Conservation (phyloP, 2,888 invertebrate genomes). For the Dasypogon diadema region DNA sequence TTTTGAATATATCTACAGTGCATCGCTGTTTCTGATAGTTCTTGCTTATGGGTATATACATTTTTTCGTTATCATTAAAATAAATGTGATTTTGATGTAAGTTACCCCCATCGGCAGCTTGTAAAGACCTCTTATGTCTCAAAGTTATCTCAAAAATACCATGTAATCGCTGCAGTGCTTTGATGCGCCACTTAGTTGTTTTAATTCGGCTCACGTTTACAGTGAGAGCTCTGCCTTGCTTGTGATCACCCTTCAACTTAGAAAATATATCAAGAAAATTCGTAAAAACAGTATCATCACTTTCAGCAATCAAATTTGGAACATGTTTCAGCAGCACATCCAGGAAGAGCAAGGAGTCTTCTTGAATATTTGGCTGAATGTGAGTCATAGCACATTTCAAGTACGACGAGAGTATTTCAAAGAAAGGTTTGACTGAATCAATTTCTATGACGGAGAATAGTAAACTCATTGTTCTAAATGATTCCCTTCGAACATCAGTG, state of each 20-base stretch:
- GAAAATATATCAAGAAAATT: constrained; percentile 90
- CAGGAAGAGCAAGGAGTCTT: constrained; percentile 83
- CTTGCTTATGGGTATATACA: constrained; percentile 53
- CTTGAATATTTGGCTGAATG: constrained; percentile 82
- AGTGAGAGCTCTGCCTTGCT: constrained; percentile 76
- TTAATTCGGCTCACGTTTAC: constrained; percentile 79
- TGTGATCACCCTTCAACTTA: constrained; percentile 74
- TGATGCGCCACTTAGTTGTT: constrained; percentile 83
- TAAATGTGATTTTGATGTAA: constrained; percentile 60
- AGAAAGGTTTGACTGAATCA: constrained; percentile 73
- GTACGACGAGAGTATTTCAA: constrained; percentile 81
- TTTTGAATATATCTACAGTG: constrained; percentile 69
- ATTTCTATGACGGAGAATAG: constrained; percentile 60
- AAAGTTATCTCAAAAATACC: constrained; percentile 71
- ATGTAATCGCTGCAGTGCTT: constrained; percentile 79
- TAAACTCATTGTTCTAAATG: constrained; percentile 69
- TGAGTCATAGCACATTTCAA: constrained; percentile 92
- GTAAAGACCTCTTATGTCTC: constrained; percentile 57
- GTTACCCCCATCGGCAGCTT: constrained; percentile 48
- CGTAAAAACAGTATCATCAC: constrained; percentile 79
- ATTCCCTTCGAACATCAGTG: constrained; percentile 70
- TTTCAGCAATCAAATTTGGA: constrained; percentile 75
- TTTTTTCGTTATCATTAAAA: neutral
- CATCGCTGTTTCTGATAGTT: constrained; percentile 59
- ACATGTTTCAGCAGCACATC: constrained; percentile 80